phyloP scores from a whole-genome alignment of 2,113 vertebrate genomes.

The Vulpes vulpes region DNA sequence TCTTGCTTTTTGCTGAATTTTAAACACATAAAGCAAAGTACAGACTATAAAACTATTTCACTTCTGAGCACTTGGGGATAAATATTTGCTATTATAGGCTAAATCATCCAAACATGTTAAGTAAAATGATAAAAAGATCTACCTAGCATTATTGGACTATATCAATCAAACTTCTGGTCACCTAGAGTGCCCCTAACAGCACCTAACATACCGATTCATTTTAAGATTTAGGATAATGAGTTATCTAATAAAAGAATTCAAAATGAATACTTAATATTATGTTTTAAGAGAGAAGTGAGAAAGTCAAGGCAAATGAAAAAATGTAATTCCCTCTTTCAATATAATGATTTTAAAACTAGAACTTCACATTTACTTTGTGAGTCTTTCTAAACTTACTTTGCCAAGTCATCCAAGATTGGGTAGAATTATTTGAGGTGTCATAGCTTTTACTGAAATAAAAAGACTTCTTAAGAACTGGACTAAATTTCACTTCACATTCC shows the following conservation, averaged over 20 bases:
- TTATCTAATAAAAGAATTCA: not conserved
- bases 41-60: not conserved
- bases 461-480: constrained; percentile 35
- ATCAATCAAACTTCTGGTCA: constrained; percentile 32
- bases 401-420: not conserved
- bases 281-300: not conserved
- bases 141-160: not conserved
- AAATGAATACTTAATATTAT: not conserved
- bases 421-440: not conserved
- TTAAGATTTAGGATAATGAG: not conserved
- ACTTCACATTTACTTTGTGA: constrained; percentile 53
- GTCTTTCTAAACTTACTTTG: constrained; percentile 16
- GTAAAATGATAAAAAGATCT: constrained; percentile 1
- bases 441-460: constrained; percentile 9
- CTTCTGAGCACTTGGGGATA: not conserved
- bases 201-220: not conserved
- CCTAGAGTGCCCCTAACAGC: not conserved
- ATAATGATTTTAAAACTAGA: constrained; percentile 34
- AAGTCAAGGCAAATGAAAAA: constrained; percentile 20
- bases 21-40: constrained; percentile 26
- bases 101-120: constrained; percentile 40
- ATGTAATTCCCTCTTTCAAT: not conserved
- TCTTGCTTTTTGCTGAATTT: constrained; percentile 43
- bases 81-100: constrained; percentile 47
- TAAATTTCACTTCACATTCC: constrained; percentile 52